Conservation (phyloP, 53 echinoderm and acorn worm species). For the Mesocentrotus franciscanus region DNA sequence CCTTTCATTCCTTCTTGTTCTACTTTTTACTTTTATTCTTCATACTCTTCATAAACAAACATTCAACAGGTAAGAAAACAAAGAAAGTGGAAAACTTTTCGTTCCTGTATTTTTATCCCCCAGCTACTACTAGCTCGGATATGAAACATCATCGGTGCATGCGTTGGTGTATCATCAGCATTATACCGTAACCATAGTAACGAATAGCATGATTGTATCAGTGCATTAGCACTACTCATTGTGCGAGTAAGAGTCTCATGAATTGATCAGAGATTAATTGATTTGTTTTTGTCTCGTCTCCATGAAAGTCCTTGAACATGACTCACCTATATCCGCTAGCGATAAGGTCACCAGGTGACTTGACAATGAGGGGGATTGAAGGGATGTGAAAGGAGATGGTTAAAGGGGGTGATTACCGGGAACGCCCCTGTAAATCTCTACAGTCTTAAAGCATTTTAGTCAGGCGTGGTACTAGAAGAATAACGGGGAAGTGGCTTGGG, state of each 20-base stretch:
- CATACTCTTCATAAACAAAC: no score
- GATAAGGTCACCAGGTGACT: conserved; percentile 18
- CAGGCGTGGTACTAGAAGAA: no score
- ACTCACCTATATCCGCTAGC: conserved; percentile 3
- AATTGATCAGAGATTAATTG: conserved; percentile 37
- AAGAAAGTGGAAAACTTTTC: no score
- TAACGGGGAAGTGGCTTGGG: no score
- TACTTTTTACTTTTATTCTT: no score
- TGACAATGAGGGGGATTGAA: not conserved
- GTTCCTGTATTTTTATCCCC: no score
- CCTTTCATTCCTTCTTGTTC: no score
- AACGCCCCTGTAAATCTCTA: conserved; percentile 17
- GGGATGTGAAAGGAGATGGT: not conserved
- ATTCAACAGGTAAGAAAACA: no score
- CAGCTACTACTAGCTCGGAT: not conserved
- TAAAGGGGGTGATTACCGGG: not conserved
- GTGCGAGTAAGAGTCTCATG: conserved; percentile 4
- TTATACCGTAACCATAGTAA: not conserved
- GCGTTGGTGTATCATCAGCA: not conserved
- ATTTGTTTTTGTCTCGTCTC: conserved; percentile 5
- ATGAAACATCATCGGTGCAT: not conserved
- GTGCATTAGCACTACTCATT: not conserved
- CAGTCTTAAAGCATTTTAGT: not conserved
- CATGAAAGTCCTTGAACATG: conserved; percentile 1
- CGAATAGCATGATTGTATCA: not conserved